Evolutionary conservation across 2,797 vertebrate genomes (phyloP).

Genomic region (Cichlasoma orientale): DNA sequence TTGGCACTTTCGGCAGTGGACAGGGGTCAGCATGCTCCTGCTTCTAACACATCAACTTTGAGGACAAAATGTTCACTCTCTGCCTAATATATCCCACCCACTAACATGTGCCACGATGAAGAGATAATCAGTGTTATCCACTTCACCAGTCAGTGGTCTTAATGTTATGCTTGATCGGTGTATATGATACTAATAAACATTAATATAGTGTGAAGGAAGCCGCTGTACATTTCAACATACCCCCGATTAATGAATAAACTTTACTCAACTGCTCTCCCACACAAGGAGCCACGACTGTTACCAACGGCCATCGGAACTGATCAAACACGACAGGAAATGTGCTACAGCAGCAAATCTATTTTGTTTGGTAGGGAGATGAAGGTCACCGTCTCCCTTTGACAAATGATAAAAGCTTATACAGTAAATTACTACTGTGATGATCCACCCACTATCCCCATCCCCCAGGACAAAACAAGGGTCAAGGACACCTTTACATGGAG

Average conservation of each 20-base stretch:
- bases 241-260: no score
- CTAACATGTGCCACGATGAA: no score
- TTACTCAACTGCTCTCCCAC: not conserved
- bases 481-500: slow-evolving; percentile 49
- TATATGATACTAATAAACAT: not conserved
- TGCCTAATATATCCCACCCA: no score
- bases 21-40: no score
- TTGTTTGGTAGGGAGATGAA: slow-evolving; percentile 21
- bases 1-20: no score
- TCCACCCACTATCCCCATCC: not conserved
- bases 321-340: slow-evolving; percentile 30
- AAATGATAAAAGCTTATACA: slow-evolving; percentile 32
- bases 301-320: slow-evolving; percentile 20
- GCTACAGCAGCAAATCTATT: slow-evolving; percentile 30
- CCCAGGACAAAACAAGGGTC: slow-evolving; percentile 26
- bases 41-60: no score
- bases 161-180: no score
- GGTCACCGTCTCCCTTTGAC: slow-evolving; percentile 36
- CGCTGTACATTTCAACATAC: not conserved
- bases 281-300: not conserved
- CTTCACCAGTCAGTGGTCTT: no score
- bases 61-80: no score
- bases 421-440: slow-evolving; percentile 33
- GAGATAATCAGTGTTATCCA: no score
- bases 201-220: not conserved